Evolutionary conservation across 2,888 invertebrate genomes (phyloP).

Genomic region (Halocaridina rubra): DNA sequence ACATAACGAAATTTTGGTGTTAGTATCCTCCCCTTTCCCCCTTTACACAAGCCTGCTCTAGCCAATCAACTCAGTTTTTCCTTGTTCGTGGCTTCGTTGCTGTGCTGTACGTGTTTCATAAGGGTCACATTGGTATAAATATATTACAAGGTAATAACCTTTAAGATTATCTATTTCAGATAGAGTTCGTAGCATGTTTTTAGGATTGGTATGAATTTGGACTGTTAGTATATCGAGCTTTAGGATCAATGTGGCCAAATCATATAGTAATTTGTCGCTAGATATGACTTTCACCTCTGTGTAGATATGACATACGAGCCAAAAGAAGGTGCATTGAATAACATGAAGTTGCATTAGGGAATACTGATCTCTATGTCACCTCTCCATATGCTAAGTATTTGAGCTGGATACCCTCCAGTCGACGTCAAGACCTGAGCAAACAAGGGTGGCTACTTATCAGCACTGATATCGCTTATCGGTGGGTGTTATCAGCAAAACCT

Average conservation of each 20-base stretch:
- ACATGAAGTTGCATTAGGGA: not conserved
- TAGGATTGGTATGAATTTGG: no score
- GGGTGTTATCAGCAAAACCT: not conserved
- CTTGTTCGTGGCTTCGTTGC: not conserved
- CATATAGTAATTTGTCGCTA: not conserved
- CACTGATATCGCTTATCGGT: conserved; percentile 40
- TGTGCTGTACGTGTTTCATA: not conserved
- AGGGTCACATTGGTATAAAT: conserved; percentile 15
- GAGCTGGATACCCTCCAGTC: not conserved
- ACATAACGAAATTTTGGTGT: no score
- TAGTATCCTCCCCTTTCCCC: not conserved
- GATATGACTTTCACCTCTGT: not conserved
- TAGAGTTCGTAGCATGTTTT: not conserved
- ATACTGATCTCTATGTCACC: not conserved
- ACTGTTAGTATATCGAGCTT: no score
- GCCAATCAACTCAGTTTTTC: conserved; percentile 24
- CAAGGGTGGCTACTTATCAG: conserved; percentile 40
- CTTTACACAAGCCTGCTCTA: not conserved
- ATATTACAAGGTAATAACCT: conserved; percentile 19
- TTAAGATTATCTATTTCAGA: not conserved
- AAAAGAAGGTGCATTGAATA: not conserved
- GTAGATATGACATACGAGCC: not conserved
- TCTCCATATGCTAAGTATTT: not conserved
- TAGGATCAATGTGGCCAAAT: no score
- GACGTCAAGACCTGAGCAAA: conserved; percentile 35